Evolutionary conservation across 2,888 invertebrate genomes (phyloP).

Genomic region (Hydraecia micacea): DNA sequence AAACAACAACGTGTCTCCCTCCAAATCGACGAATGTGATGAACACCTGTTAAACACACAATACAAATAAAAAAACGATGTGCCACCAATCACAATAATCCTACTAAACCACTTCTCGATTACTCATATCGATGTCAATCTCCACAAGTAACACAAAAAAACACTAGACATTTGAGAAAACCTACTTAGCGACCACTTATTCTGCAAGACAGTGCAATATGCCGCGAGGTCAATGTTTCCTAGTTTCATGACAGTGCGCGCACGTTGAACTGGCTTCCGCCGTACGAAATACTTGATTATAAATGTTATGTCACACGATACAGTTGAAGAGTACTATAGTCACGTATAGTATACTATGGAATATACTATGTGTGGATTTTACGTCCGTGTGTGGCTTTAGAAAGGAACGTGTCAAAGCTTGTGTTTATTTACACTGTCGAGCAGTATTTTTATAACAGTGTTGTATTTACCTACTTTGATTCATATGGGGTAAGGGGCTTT

Average conservation of each 20-base stretch:
- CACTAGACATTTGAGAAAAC: conserved; percentile 22
- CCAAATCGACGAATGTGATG: background rate
- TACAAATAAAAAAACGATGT: conserved; percentile 3
- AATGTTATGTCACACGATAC: conserved; percentile 74
- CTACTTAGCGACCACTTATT: conserved; percentile 45
- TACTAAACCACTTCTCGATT: conserved; percentile 41
- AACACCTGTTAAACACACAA: background rate
- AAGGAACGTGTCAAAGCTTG: conserved; percentile 36
- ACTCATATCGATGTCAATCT: conserved; percentile 53
- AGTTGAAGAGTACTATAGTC: conserved; percentile 61
- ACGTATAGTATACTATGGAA: conserved; percentile 40
- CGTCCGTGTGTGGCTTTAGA: conserved; percentile 29
- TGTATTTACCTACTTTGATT: conserved; percentile 30
- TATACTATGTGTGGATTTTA: conserved; percentile 16
- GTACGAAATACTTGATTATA: conserved; percentile 64
- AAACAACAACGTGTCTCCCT: background rate
- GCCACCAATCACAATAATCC: conserved; percentile 31
- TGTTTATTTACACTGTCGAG: conserved; percentile 48
- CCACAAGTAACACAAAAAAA: conserved; percentile 51
- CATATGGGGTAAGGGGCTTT: background rate
- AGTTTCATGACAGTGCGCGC: conserved; percentile 70
- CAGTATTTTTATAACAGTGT: conserved; percentile 20
- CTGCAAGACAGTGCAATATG: conserved; percentile 48
- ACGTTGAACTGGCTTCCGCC: conserved; percentile 81
- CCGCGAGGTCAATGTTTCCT: conserved; percentile 63